A percentile compares a stretch with the other conserved stretches of the same genome.
phyloP scores from a whole-genome alignment of 2,797 vertebrate species.

The Sebastolobus alascanus region DNA sequence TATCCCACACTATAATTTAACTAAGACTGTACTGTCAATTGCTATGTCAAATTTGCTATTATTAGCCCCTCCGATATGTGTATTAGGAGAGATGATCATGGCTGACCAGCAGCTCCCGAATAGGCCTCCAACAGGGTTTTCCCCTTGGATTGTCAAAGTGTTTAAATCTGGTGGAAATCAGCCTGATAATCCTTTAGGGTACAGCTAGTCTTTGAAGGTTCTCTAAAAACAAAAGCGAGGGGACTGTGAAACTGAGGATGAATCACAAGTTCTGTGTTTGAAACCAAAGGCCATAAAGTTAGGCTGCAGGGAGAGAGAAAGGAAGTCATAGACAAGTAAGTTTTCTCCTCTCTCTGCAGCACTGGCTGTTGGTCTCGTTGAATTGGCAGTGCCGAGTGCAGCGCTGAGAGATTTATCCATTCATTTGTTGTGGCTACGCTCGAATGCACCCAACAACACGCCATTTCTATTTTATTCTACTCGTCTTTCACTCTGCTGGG shows the following conservation, averaged over 20 bases:
- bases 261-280: slow-evolving; percentile 60
- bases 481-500: slow-evolving; percentile 78
- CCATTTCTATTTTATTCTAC: slow-evolving; percentile 84
- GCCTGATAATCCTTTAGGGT: slow-evolving; percentile 43
- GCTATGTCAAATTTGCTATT: background rate
- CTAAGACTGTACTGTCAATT: background rate
- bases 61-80: slow-evolving; percentile 13
- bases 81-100: background rate
- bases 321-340: slow-evolving; percentile 64
- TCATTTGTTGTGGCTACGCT: slow-evolving; percentile 85
- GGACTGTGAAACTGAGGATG: slow-evolving; percentile 35
- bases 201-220: slow-evolving; percentile 39
- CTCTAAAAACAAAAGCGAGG: slow-evolving; percentile 47
- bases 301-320: slow-evolving; percentile 51
- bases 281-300: slow-evolving; percentile 65
- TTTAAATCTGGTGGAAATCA: slow-evolving; percentile 43
- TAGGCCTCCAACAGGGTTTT: slow-evolving; percentile 11
- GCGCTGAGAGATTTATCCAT: slow-evolving; percentile 86
- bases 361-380: slow-evolving; percentile 58
- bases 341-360: slow-evolving; percentile 65
- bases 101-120: slow-evolving; percentile 1
- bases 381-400: slow-evolving; percentile 51
- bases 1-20: background rate
- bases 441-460: slow-evolving; percentile 79
- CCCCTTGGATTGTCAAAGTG: slow-evolving; percentile 9